Conservation (phyloP, 2,113 vertebrate genomes). For the Anolis sagrei region DNA sequence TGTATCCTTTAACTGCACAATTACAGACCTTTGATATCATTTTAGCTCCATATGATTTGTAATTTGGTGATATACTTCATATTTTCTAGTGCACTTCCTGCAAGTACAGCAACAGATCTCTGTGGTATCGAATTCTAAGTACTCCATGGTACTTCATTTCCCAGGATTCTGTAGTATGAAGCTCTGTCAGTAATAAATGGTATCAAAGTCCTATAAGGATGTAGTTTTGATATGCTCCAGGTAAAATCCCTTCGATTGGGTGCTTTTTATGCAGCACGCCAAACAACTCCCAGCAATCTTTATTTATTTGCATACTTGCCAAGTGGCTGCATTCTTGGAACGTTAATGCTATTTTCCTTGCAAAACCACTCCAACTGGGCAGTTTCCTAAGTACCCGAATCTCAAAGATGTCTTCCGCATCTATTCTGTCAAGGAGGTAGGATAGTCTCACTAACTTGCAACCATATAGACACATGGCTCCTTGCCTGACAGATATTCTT, state of each 20-base stretch:
- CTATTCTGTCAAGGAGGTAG: not conserved
- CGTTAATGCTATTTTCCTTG: not conserved
- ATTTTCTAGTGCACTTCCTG: too few relatives aligned
- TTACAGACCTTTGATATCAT: too few relatives aligned
- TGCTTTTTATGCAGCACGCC: not conserved
- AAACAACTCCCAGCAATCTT: not conserved
- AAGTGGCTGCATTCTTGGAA: not conserved
- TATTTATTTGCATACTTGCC: not conserved
- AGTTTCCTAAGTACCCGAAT: not conserved
- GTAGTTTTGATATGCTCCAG: not conserved
- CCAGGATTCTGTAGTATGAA: too few relatives aligned
- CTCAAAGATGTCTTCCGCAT: conserved; percentile 5
- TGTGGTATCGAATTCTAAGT: too few relatives aligned
- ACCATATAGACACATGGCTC: not conserved
- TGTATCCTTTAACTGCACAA: too few relatives aligned
- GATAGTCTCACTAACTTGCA: not conserved
- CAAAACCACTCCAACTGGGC: not conserved
- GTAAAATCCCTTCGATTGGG: not conserved
- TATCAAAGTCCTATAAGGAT: too few relatives aligned
- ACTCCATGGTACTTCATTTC: too few relatives aligned
- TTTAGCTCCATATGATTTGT: too few relatives aligned
- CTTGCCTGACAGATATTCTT: not conserved
- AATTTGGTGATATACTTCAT: too few relatives aligned
- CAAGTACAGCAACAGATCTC: too few relatives aligned
- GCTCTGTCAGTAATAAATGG: too few relatives aligned